Base-by-base conservation (phyloP, 2,113 vertebrate species). In the Sminthopsis crassicaudata region DNA sequence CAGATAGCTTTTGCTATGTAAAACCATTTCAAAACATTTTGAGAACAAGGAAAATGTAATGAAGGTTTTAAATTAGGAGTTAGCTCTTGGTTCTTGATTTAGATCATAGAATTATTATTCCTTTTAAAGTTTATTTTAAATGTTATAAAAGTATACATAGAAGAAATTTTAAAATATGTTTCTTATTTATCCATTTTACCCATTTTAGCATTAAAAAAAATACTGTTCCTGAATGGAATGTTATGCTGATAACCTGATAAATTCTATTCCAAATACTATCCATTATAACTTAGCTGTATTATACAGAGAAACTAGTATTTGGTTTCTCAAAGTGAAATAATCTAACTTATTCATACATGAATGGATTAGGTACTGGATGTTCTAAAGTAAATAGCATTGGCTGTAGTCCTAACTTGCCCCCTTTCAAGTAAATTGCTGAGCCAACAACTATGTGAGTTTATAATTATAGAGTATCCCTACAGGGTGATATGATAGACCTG, bases 41-140 rank as follows among this genome's bases (percentile, higher is more conserved):
- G 93, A 95, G 91, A 8, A 48, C 88, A 48, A 8, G 91, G 9
- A 93, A 48, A 91, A 95, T 53, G 93, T 89, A 96, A 95, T n/a
- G 94, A 95, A 94, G 89, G 92, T 48, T 95, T 91, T 96, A 95
- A 96, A 97, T 93, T 30, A 93, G 24, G 57, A 93, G 1, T 42
- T 53, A 96, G 90, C 16, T 93, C 57, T 94, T 98, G 97, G 89
- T 94, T 96, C 95, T 27, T 94, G 27, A 90, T 91, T 95, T 97
- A 92, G 67, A 60, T 53, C 92, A 89, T 94, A 48, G 91, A 95
- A 90, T 60, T 76, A 92, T 91, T 96, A 92, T 94, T 94, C 93
- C 50, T 48, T 92, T 27, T 8, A 93, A 0, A 11, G 92, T 76
- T 95, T 95, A 95, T 96, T 98, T 98, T 90, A 97, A 97, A 90